Conservation (phyloP, 2,797 vertebrate genomes). For the Lepidocolaptes lacrymiger region DNA sequence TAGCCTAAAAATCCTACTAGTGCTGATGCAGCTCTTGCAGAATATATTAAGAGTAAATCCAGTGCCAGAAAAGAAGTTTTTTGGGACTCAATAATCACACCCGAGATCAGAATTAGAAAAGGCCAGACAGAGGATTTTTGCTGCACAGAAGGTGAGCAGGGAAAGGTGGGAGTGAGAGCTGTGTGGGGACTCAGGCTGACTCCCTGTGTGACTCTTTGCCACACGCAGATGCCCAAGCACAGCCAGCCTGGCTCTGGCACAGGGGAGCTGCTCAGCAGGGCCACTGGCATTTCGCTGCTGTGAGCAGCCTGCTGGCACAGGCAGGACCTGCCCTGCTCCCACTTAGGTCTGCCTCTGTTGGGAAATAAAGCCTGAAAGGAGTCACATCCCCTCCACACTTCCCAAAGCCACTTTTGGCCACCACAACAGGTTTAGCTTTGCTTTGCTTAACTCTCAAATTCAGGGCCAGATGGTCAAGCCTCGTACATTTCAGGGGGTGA, state of each 20-base stretch:
- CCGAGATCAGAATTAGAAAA: not conserved
- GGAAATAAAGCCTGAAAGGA: not conserved
- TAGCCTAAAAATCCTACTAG: not conserved
- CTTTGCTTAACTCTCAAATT: not conserved
- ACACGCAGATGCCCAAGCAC: not conserved
- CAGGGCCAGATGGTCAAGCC: not conserved
- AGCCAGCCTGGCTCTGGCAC: not conserved
- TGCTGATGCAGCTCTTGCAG: not conserved
- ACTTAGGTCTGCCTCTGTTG: not conserved
- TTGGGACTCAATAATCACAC: not conserved
- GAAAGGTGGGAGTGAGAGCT: not conserved
- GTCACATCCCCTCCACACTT: not conserved
- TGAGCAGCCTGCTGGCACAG: not conserved
- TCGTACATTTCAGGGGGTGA: not conserved
- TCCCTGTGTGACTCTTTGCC: not conserved
- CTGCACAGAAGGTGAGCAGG: not conserved
- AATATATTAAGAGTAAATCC: not conserved
- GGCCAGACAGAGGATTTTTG: not conserved
- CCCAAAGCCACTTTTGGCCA: not conserved
- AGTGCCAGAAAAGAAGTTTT: not conserved
- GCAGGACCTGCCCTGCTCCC: not conserved
- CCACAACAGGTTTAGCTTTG: not conserved
- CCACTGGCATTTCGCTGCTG: fast-evolving
- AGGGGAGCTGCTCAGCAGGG: not conserved
- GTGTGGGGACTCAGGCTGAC: not conserved